Percentiles rank a stretch among this genome's conserved stretches.
These are phyloP conservation scores for Drosophila busckii DNA, from an alignment of 1,140 invertebrate genomes.

Conservation along the genomic window DNA sequence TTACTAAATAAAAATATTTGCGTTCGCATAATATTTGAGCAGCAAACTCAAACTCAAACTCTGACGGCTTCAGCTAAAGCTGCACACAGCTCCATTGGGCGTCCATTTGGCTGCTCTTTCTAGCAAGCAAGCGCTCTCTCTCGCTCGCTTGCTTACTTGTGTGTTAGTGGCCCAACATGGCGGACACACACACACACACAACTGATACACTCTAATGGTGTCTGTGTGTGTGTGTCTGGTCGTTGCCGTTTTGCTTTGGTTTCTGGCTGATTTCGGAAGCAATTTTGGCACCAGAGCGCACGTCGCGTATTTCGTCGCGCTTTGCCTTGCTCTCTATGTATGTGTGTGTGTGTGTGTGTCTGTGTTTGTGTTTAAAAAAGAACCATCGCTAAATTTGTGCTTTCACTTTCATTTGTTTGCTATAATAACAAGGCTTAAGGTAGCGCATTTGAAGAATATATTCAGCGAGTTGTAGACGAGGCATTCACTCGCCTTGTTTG, in stretches of 20 bases:
- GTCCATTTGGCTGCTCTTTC: conserved; percentile 47
- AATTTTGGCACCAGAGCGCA: conserved; percentile 70
- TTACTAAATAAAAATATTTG: conserved; percentile 79
- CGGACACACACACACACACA: conserved; percentile 41
- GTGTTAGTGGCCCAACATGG: conserved; percentile 57
- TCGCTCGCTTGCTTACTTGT: conserved; percentile 15
- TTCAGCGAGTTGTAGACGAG: too few species aligned
- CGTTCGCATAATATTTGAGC: conserved; percentile 79
- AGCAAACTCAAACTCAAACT: conserved; percentile 78
- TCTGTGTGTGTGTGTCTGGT: conserved; percentile 16
- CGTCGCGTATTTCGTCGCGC: conserved; percentile 45
- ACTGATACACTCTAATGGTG: conserved; percentile 15
- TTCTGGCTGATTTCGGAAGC: conserved; percentile 70
- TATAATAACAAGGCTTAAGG: conserved; percentile 70
- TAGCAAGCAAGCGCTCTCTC: background rate
- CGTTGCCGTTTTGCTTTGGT: conserved; percentile 36
- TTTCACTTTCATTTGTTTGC: conserved; percentile 77
- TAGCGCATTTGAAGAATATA: conserved; percentile 67
- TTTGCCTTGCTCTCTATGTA: conserved; percentile 3
- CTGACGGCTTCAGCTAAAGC: too few species aligned
- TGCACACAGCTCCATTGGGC: conserved; percentile 65
- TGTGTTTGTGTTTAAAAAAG: conserved; percentile 33
- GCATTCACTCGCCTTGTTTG: too few species aligned
- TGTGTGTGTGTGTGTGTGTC: conserved; percentile 14
- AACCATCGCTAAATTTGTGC: conserved; percentile 69